A percentile compares a stretch with the other conserved stretches of the same genome.
Conservation (phyloP, 2,888 invertebrate species). For the Drosophila ezoana region DNA sequence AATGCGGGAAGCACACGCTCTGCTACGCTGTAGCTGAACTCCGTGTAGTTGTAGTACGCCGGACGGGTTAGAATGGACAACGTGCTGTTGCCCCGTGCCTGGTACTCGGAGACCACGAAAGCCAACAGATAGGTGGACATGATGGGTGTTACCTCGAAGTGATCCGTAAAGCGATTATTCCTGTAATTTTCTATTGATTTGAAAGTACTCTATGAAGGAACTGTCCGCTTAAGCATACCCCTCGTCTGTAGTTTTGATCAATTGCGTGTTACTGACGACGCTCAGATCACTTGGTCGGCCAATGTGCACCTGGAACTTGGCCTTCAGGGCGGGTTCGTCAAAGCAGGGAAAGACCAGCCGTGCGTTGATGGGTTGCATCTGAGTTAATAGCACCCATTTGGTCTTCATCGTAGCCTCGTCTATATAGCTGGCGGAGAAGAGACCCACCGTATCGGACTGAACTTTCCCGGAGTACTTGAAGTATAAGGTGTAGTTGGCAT, state of each 20-base stretch:
- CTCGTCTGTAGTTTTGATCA: conserved; percentile 39
- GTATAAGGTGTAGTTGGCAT: conserved; percentile 84
- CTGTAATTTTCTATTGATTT: conserved; percentile 31
- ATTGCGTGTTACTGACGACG: conserved; percentile 80
- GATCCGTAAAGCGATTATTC: conserved; percentile 64
- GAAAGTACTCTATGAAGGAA: background rate
- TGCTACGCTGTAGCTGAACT: conserved; percentile 86
- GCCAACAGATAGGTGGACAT: conserved; percentile 95
- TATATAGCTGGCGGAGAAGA: conserved; percentile 73
- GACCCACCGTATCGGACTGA: conserved; percentile 80
- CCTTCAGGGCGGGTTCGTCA: conserved; percentile 90
- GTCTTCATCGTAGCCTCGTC: conserved; percentile 46
- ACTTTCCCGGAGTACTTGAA: conserved; percentile 86
- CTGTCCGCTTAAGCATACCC: conserved; percentile 47
- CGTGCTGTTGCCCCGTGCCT: conserved; percentile 53
- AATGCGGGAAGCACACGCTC: conserved; percentile 55
- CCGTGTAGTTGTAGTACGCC: conserved; percentile 88
- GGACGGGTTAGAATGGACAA: conserved; percentile 88
- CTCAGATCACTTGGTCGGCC: conserved; percentile 85
- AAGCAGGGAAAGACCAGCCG: conserved; percentile 91
- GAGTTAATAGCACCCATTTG: conserved; percentile 87
- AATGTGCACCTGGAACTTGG: conserved; percentile 88
- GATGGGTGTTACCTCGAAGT: conserved; percentile 84
- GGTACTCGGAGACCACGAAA: conserved; percentile 88
- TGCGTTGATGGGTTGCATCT: conserved; percentile 88